Base-by-base conservation (phyloP, 2,113 vertebrate genomes). In the Tamias sibiricus region DNA sequence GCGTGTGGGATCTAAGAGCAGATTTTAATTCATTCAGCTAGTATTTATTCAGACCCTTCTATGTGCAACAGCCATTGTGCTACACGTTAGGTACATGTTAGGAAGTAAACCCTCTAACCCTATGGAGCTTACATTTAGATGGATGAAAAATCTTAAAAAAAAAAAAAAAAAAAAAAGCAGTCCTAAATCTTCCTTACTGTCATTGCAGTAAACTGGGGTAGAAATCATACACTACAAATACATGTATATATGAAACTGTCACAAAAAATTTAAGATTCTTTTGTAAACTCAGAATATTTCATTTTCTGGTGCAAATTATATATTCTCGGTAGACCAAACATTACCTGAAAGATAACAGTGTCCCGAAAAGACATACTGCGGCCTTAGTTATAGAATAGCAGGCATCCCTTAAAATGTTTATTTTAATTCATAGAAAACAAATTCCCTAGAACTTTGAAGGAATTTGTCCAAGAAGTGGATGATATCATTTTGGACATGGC, bases 361-460 rank as follows among this genome's bases (percentile, higher is more conserved):
- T 54, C 16, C 2, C 30, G 28, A 89, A 81, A 81, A 82, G 6
- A 49, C 5, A 32, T 19, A 66, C 11, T 93, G 14, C 35, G 59
- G 37, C 35, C 62, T 81, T 81, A 59, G 35, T 49, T 92, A 52
- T 22, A 1, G 42, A 68, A 94, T 75, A 75, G 14, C 87, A 87
- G 3, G 0, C 1, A 47, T 66, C 19, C 2, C 24, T 90, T 77
- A 72, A 74, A 22, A 44, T 35, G n/a, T 30, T 71, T n/a, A 72
- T 72, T 95, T 90, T 75, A 80, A 91, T 76, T 84, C 37, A 57
- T 6, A 84, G 49, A 14, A 91, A 93, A 88, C 54, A 69, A 82
- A 80, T 57, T 80, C 20, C 30, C 7, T 52, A 40, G 59, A n/a
- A 47, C 12, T 49, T 62, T 49, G 52, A 54, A 86, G 30, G 30